phyloP scores from a whole-genome alignment of 2,888 invertebrate species.

The Cantharis flavilabris region DNA sequence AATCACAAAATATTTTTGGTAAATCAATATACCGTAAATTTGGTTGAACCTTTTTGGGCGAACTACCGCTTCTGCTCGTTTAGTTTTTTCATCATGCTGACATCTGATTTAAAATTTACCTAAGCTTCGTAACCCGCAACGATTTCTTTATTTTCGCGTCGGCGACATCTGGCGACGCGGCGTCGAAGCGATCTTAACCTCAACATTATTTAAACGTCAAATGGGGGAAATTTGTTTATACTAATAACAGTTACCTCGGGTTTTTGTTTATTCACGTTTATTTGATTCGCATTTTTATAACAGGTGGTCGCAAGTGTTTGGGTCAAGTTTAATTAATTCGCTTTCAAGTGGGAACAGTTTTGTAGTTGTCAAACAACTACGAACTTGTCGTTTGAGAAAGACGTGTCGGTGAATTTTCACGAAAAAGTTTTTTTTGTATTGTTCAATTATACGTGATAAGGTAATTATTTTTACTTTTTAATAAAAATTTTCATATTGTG shows the following conservation, averaged over 20 bases:
- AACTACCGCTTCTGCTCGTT: slow-evolving; percentile 15
- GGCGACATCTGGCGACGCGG: not conserved
- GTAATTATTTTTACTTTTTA: not conserved
- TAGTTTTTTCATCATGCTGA: not conserved
- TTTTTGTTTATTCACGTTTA: not conserved
- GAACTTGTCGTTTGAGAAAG: not conserved
- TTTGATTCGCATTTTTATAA: not conserved
- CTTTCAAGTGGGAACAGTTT: not conserved
- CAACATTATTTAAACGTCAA: not conserved
- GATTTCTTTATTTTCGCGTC: not conserved
- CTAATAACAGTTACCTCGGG: not conserved
- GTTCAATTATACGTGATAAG: not conserved
- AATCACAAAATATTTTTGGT: slow-evolving; percentile 18
- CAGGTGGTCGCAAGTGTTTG: not conserved
- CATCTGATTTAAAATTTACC: not conserved
- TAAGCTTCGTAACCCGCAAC: not conserved
- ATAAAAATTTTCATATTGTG: not conserved
- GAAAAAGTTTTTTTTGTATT: not conserved
- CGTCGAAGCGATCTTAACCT: not conserved
- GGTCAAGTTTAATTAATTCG: not conserved
- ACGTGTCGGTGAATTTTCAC: not conserved
- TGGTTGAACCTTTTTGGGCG: slow-evolving; percentile 17
- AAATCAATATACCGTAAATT: slow-evolving; percentile 23
- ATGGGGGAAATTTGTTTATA: not conserved
- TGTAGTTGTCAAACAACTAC: not conserved